phyloP scores from a whole-genome alignment of 2,797 vertebrate species.

The Austrolebias charrua region DNA sequence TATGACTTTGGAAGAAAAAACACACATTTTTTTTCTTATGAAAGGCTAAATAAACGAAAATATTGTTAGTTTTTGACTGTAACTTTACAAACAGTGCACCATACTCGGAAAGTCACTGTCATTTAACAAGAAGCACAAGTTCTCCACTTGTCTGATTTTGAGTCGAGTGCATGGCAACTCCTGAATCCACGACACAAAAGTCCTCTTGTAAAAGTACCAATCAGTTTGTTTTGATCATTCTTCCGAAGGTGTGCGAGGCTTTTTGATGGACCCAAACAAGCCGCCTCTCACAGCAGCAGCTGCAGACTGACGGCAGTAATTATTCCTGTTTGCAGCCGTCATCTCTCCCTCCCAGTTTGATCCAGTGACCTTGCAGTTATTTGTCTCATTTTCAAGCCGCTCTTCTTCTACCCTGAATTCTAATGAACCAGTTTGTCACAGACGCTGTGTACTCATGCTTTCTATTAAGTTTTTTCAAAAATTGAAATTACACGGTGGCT shows the following conservation, averaged over 20 bases:
- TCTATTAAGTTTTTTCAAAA: background rate
- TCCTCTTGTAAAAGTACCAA: too few species aligned
- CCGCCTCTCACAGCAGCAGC: background rate
- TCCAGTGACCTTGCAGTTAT: constrained; percentile 24
- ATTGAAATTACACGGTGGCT: constrained; percentile 20
- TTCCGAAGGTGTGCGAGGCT: background rate
- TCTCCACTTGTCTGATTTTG: too few species aligned
- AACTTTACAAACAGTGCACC: too few species aligned
- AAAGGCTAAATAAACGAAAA: too few species aligned
- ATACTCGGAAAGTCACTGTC: too few species aligned
- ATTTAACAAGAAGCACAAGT: too few species aligned
- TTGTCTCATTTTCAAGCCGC: constrained; percentile 19
- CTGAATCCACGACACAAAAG: too few species aligned
- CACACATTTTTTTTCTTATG: too few species aligned
- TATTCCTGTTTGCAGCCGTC: constrained; percentile 2
- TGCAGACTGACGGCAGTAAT: constrained; percentile 3
- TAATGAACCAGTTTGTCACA: constrained; percentile 14
- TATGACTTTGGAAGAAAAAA: too few species aligned
- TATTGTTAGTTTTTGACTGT: too few species aligned
- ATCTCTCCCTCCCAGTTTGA: constrained; percentile 12
- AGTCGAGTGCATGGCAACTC: too few species aligned
- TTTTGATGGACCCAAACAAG: background rate
- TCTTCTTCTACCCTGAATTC: constrained; percentile 18
- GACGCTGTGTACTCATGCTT: background rate
- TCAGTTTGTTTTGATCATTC: background rate